These are phyloP conservation scores for Scalopus aquaticus DNA, from an alignment of 2,113 vertebrate genomes.

Conservation along the genomic window DNA sequence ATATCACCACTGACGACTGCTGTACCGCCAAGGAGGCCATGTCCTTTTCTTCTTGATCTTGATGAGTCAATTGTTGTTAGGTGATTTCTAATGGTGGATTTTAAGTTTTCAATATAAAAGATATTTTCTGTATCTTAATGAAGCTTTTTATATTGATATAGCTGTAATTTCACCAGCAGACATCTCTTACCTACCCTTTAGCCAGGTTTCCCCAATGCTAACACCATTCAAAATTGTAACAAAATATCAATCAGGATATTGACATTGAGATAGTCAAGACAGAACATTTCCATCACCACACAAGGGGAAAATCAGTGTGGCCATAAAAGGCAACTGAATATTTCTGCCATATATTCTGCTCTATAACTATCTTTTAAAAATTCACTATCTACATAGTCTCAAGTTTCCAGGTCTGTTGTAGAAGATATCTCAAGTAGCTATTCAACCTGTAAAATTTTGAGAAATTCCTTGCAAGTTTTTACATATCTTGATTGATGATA, in stretches of 20 bases:
- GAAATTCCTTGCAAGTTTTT: neutral
- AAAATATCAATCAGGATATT: neutral
- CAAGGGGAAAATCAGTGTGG: neutral
- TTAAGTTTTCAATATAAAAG: neutral
- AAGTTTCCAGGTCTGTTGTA: neutral
- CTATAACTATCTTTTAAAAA: slow-evolving; percentile 9
- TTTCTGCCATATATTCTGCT: neutral
- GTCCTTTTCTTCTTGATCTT: neutral
- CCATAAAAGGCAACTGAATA: neutral
- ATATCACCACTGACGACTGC: too few species aligned
- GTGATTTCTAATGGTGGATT: neutral
- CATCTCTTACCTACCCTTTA: too few species aligned
- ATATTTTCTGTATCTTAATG: neutral
- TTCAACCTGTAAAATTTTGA: neutral
- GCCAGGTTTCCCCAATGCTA: neutral
- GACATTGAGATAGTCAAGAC: neutral
- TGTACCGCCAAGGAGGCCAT: too few species aligned
- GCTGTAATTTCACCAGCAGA: neutral
- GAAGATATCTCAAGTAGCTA: neutral
- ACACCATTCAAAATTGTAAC: neutral
- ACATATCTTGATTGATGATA: neutral
- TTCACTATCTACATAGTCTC: neutral
- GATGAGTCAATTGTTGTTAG: neutral
- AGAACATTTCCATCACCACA: neutral
- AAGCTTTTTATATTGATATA: neutral